A percentile compares a stretch with the other conserved stretches of the same genome.
Evolutionary conservation across 2,113 vertebrate species (phyloP).

Genomic region (Dolichotis patagonum): DNA sequence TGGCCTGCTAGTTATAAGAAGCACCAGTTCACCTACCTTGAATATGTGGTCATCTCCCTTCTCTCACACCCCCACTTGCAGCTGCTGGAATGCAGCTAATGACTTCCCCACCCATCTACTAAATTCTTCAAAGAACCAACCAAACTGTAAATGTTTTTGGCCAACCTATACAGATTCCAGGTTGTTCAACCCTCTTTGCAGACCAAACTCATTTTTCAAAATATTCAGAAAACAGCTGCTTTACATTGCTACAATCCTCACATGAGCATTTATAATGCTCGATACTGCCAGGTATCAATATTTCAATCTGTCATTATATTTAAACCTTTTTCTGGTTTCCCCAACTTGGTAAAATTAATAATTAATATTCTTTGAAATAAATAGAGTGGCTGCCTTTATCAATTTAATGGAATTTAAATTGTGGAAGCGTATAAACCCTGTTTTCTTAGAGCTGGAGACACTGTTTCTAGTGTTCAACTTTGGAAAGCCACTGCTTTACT

Average conservation of each 20-base stretch:
- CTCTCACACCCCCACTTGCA: neutral
- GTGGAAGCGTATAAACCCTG: neutral
- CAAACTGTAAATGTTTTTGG: neutral
- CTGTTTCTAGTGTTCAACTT: neutral
- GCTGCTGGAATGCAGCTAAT: neutral
- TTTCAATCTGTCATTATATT: neutral
- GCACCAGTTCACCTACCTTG: neutral
- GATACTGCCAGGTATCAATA: neutral
- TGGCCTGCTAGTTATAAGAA: neutral
- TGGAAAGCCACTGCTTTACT: neutral
- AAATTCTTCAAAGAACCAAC: neutral
- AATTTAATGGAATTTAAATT: slow-evolving; percentile 22
- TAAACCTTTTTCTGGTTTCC: neutral
- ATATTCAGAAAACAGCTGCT: neutral
- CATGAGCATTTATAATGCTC: neutral
- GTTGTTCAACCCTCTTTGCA: neutral
- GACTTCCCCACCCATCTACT: neutral
- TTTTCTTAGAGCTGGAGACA: slow-evolving; percentile 4
- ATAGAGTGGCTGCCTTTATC: neutral
- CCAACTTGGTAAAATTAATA: neutral
- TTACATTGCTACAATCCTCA: neutral
- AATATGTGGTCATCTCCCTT: neutral
- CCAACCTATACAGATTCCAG: neutral
- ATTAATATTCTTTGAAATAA: neutral
- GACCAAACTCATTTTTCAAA: neutral